Percentiles rank a stretch among this genome's conserved stretches.
phyloP scores from a whole-genome alignment of 2,888 invertebrate species.

The Gerris lacustris region DNA sequence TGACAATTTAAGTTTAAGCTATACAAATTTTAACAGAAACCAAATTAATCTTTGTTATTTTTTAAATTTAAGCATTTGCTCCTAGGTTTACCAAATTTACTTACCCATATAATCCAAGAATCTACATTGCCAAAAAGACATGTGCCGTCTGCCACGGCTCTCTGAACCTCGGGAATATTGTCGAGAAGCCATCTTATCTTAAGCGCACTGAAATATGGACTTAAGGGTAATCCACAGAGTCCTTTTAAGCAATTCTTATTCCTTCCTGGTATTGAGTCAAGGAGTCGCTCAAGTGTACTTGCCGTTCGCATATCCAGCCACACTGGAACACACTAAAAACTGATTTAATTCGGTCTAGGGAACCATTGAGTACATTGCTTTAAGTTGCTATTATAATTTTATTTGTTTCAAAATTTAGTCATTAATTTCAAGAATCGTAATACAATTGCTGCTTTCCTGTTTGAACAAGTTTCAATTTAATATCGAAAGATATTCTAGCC shows the following conservation, averaged over 20 bases:
- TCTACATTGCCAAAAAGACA: slow-evolving; percentile 85
- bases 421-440: slow-evolving; percentile 2
- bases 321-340: slow-evolving; percentile 43
- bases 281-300: slow-evolving; percentile 68
- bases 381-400: slow-evolving; percentile 1
- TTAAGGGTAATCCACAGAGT: slow-evolving; percentile 56
- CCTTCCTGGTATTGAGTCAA: slow-evolving; percentile 55
- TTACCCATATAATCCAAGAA: slow-evolving; percentile 89
- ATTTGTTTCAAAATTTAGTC: not conserved
- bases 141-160: slow-evolving; percentile 53
- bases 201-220: slow-evolving; percentile 63
- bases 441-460: too few relatives aligned
- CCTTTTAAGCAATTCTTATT: slow-evolving; percentile 42
- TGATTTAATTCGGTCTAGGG: not conserved
- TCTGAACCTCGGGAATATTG: slow-evolving; percentile 60
- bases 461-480: too few relatives aligned
- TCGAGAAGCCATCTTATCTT: slow-evolving; percentile 89
- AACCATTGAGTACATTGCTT: not conserved
- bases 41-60: too few relatives aligned
- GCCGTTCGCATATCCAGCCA: slow-evolving; percentile 93
- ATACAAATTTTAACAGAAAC: too few relatives aligned
- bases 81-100: slow-evolving; percentile 8
- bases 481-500: too few relatives aligned
- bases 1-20: too few relatives aligned
- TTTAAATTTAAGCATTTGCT: too few relatives aligned